Conservation (phyloP, 2,888 invertebrate genomes). For the Zygothrica quintamaculata region DNA sequence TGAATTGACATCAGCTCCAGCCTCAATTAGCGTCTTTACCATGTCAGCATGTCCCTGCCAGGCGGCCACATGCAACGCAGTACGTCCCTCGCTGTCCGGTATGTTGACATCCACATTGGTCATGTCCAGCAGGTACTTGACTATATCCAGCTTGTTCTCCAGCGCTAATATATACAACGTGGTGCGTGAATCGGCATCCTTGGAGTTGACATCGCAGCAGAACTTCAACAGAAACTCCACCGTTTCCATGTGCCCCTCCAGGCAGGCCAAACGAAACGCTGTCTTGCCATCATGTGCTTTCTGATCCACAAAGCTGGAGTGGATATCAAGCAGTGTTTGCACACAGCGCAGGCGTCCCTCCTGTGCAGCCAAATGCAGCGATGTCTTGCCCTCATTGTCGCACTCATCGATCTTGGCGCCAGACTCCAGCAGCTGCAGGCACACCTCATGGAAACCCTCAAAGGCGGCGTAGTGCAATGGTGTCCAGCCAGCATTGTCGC, state of each 20-base stretch:
- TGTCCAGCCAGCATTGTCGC: slow-evolving; percentile 98
- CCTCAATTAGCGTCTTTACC: slow-evolving; percentile 91
- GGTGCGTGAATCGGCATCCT: slow-evolving; percentile 96
- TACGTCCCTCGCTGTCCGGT: slow-evolving; percentile 95
- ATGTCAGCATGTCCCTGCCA: slow-evolving; percentile 98
- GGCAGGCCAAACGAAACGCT: slow-evolving; percentile 88
- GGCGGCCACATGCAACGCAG: slow-evolving; percentile 94
- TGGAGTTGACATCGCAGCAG: slow-evolving; percentile 93
- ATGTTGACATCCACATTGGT: slow-evolving; percentile 92
- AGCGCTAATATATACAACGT: slow-evolving; percentile 96
- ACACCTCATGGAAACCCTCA: slow-evolving; percentile 88
- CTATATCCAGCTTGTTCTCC: slow-evolving; percentile 93
- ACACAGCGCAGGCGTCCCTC: slow-evolving; percentile 90
- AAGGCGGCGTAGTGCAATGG: slow-evolving; percentile 98
- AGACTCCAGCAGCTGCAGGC: slow-evolving; percentile 88
- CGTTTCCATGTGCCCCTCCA: slow-evolving; percentile 89
- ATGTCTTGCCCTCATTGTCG: slow-evolving; percentile 95
- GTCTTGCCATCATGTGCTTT: slow-evolving; percentile 96
- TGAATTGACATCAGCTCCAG: slow-evolving; percentile 91
- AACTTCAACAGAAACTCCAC: slow-evolving; percentile 87
- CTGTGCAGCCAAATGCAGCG: slow-evolving; percentile 94
- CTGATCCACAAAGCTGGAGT: slow-evolving; percentile 92
- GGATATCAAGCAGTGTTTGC: slow-evolving; percentile 88
- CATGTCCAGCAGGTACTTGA: slow-evolving; percentile 91
- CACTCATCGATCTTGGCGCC: slow-evolving; percentile 95